phyloP scores from a whole-genome alignment of 2,113 vertebrate species.

The Formicarius rufipectus region DNA sequence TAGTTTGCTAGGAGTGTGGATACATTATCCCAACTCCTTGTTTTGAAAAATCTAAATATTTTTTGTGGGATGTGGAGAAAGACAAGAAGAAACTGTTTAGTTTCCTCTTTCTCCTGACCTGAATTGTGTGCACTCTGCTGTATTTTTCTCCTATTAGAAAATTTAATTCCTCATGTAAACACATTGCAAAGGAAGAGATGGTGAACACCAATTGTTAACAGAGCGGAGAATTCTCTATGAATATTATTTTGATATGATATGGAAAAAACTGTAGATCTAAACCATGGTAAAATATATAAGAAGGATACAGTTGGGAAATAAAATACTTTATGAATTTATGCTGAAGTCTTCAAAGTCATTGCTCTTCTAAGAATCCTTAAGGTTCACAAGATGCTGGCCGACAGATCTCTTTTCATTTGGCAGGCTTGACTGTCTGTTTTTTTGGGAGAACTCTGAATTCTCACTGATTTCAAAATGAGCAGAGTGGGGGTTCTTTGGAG shows the following conservation, averaged over 20 bases:
- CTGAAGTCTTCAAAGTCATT: neutral
- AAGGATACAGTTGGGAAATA: neutral
- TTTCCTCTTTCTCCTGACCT: neutral
- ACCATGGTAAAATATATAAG: neutral
- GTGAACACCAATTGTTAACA: neutral
- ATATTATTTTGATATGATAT: neutral
- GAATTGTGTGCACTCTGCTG: neutral
- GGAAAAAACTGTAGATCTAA: neutral
- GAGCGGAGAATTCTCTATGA: neutral
- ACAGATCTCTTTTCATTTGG: neutral
- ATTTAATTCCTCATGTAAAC: neutral
- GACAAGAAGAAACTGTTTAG: neutral
- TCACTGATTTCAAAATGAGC: neutral
- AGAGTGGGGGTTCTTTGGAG: neutral
- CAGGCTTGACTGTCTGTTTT: neutral
- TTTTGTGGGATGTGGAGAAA: neutral
- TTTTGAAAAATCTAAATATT: neutral
- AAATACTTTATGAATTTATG: neutral
- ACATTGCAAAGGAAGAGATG: neutral
- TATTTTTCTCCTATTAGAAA: neutral
- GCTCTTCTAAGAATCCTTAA: neutral
- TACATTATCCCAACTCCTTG: neutral
- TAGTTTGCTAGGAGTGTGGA: neutral
- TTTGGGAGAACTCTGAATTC: neutral
- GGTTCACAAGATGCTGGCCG: neutral